Conservation (phyloP, 2,797 vertebrate species). For the Bucorvus abyssinicus region DNA sequence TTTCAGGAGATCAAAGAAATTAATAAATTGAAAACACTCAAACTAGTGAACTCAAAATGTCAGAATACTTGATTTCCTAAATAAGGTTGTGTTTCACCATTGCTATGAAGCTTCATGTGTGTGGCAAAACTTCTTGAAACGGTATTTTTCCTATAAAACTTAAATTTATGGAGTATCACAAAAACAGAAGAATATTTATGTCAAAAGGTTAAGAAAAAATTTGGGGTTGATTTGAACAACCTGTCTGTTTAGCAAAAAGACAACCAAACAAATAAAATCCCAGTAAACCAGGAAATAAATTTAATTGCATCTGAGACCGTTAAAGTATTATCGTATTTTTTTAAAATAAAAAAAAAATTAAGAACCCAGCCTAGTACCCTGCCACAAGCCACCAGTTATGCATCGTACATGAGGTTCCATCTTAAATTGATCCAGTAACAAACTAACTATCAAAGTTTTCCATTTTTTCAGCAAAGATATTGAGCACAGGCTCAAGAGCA, state of each 20-base stretch:
- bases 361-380: accelerated
- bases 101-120: background rate
- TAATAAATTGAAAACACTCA: background rate
- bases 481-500: background rate
- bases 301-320: background rate
- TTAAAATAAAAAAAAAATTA: too few species aligned
- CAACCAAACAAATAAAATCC: background rate
- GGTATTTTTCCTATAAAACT: background rate
- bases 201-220: background rate
- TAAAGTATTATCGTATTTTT: background rate
- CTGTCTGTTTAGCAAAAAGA: background rate
- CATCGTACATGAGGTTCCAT: background rate
- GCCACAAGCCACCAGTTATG: background rate
- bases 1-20: background rate
- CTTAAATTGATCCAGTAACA: background rate
- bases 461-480: background rate
- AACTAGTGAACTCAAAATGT: background rate
- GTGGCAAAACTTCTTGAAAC: background rate
- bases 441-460: background rate
- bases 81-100: background rate
- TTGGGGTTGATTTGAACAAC: background rate
- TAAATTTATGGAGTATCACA: background rate
- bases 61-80: background rate
- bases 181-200: background rate
- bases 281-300: background rate